Conservation (phyloP, 2,888 invertebrate species). For the Julus scanicus region DNA sequence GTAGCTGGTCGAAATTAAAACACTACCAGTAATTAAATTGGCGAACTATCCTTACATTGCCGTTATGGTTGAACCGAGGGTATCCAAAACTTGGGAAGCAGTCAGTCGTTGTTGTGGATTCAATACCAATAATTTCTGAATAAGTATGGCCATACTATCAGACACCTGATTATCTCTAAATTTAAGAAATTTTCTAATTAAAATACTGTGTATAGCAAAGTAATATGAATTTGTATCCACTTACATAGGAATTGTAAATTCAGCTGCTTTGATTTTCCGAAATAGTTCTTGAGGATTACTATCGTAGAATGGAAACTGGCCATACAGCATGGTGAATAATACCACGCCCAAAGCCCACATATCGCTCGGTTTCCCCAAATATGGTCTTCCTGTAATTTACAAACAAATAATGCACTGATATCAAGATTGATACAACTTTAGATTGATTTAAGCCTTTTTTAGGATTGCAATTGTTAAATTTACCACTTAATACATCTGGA, state of each 20-base stretch:
- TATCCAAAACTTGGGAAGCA: slow-evolving; percentile 75
- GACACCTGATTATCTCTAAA: slow-evolving; percentile 72
- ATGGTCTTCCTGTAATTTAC: slow-evolving; percentile 71
- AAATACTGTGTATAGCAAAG: not conserved
- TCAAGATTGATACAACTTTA: too few relatives aligned
- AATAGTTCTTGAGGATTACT: slow-evolving; percentile 79
- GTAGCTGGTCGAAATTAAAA: not conserved
- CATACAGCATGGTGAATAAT: slow-evolving; percentile 81
- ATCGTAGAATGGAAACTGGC: slow-evolving; percentile 84
- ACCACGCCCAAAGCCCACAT: slow-evolving; percentile 87
- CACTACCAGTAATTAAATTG: not conserved
- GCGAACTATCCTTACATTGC: slow-evolving; percentile 63
- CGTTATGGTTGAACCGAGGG: slow-evolving; percentile 63
- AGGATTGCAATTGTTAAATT: not conserved
- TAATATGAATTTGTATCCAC: slow-evolving; percentile 62
- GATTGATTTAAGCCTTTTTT: too few relatives aligned
- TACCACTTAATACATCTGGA: slow-evolving; percentile 79
- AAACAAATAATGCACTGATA: too few relatives aligned
- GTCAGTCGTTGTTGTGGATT: slow-evolving; percentile 76
- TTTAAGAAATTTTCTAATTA: not conserved
- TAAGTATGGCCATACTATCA: slow-evolving; percentile 75
- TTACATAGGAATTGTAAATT: slow-evolving; percentile 79
- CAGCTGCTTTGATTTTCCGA: slow-evolving; percentile 79
- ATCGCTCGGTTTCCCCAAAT: slow-evolving; percentile 82
- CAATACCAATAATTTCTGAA: slow-evolving; percentile 75